Evolutionary conservation across 2,888 invertebrate genomes (phyloP).

Genomic region (Drosophila falleni): DNA sequence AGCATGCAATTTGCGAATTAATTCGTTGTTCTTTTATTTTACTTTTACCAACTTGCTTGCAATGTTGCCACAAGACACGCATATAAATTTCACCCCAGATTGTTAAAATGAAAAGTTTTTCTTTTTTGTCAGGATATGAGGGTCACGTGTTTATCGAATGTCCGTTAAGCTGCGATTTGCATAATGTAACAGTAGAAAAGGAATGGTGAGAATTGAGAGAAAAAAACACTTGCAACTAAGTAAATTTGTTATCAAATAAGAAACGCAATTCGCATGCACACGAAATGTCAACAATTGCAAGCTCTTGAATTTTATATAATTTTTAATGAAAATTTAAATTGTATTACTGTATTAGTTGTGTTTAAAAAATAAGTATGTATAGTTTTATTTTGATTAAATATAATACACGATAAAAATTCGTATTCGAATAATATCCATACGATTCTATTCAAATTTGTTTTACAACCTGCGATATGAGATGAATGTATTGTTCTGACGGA

Average conservation of each 20-base stretch:
- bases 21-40: slow-evolving; percentile 18
- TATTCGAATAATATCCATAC: not conserved
- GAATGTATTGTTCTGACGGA: not conserved
- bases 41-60: slow-evolving; percentile 11
- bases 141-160: slow-evolving; percentile 33
- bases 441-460: too few relatives aligned
- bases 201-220: not conserved
- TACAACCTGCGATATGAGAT: not conserved
- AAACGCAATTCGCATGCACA: slow-evolving; percentile 11
- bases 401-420: not conserved
- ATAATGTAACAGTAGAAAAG: slow-evolving; percentile 36
- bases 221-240: slow-evolving; percentile 10
- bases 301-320: not conserved
- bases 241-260: slow-evolving; percentile 19
- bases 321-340: not conserved
- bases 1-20: slow-evolving; percentile 54
- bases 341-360: not conserved
- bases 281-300: slow-evolving; percentile 18
- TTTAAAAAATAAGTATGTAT: not conserved
- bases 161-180: slow-evolving; percentile 42
- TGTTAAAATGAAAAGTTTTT: slow-evolving; percentile 25
- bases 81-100: slow-evolving; percentile 23
- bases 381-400: not conserved
- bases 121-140: not conserved
- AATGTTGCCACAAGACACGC: slow-evolving; percentile 27